These are phyloP conservation scores for Halichoeres trimaculatus DNA, from an alignment of 2,113 vertebrate genomes.

Conservation along the genomic window DNA sequence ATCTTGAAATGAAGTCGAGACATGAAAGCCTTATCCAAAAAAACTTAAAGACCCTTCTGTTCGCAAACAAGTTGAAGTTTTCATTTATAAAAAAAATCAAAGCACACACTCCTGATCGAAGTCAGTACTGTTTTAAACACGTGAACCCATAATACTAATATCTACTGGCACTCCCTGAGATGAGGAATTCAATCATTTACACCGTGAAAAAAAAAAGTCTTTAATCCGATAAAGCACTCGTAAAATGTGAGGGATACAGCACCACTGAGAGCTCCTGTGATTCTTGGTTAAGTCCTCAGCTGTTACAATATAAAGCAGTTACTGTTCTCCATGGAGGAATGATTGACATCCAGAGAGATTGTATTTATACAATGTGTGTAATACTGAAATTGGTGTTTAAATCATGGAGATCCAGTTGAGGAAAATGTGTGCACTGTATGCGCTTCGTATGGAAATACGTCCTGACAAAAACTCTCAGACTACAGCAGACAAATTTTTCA, in stretches of 20 bases:
- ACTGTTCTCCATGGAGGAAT: constrained; percentile 43
- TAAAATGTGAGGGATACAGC: constrained; percentile 47
- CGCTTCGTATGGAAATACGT: constrained; percentile 13
- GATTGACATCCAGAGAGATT: constrained; percentile 38
- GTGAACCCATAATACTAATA: constrained; percentile 15
- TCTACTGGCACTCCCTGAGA: constrained; percentile 19
- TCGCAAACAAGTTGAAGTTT: constrained; percentile 1
- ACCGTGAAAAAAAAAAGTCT: constrained; percentile 6
- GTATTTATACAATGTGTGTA: constrained; percentile 18
- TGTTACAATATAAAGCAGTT: constrained; percentile 21
- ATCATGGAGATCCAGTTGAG: constrained; percentile 8
- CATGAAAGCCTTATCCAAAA: neutral
- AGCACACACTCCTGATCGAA: constrained; percentile 7
- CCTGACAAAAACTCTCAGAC: constrained; percentile 39
- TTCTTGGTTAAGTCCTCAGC: constrained; percentile 35
- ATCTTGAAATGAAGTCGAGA: neutral
- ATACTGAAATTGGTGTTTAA: constrained; percentile 35
- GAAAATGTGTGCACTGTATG: constrained; percentile 10
- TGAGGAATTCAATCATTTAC: constrained; percentile 27
- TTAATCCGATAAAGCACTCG: constrained; percentile 46
- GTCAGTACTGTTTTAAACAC: neutral
- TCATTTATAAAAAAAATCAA: neutral
- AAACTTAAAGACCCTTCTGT: neutral
- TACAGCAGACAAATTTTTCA: constrained; percentile 55
- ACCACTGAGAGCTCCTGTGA: constrained; percentile 38